phyloP scores from a whole-genome alignment of 2,888 invertebrate species.

The Campoplex capitator region DNA sequence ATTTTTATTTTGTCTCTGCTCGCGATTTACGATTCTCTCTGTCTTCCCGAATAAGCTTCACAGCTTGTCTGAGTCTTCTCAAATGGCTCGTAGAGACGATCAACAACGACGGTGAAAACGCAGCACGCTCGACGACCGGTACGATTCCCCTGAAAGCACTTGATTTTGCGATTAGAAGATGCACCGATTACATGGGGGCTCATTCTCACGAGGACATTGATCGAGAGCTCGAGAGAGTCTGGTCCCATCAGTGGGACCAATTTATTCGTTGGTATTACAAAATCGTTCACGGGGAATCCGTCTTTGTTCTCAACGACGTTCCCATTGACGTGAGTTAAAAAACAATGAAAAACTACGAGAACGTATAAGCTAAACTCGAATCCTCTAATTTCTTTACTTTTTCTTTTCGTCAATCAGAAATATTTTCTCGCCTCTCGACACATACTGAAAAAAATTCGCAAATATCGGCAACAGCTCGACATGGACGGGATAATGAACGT shows the following conservation, averaged over 20 bases:
- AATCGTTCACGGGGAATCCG: constrained; percentile 84
- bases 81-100: constrained; percentile 90
- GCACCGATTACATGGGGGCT: constrained; percentile 91
- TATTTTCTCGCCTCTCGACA: constrained; percentile 82
- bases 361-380: not conserved
- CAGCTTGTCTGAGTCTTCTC: constrained; percentile 93
- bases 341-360: not conserved
- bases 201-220: constrained; percentile 92
- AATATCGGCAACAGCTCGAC: constrained; percentile 93
- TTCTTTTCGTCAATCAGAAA: constrained; percentile 74
- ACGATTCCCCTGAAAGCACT: constrained; percentile 91
- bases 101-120: constrained; percentile 86
- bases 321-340: constrained; percentile 79
- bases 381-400: not conserved
- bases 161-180: constrained; percentile 93
- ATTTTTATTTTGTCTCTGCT: not conserved
- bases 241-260: constrained; percentile 96
- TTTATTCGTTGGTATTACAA: constrained; percentile 90
- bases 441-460: constrained; percentile 88
- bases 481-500: constrained; percentile 95
- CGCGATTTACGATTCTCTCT: not conserved
- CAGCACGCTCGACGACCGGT: constrained; percentile 87
- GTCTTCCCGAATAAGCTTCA: constrained; percentile 85
- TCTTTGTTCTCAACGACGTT: constrained; percentile 77
- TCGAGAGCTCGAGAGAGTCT: constrained; percentile 90